These are phyloP conservation scores for Dicrurus megarhynchus DNA, from an alignment of 2,113 vertebrate genomes.

Conservation along the genomic window DNA sequence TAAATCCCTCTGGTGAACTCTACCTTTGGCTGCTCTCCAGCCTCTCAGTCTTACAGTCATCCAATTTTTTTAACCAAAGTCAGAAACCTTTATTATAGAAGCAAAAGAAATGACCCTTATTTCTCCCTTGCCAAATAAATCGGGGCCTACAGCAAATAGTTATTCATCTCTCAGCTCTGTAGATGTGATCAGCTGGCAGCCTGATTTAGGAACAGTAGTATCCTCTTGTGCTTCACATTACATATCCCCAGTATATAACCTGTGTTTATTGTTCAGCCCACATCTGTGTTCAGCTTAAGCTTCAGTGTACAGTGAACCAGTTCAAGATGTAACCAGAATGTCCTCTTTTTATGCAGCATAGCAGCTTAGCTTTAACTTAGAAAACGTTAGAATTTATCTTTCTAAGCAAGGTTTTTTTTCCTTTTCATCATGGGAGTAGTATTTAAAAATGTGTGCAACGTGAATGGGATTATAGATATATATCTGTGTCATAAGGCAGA, in stretches of 20 bases:
- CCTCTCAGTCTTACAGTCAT: background rate
- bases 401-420: background rate
- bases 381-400: background rate
- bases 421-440: background rate
- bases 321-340: background rate
- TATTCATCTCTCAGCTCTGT: background rate
- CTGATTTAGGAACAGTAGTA: background rate
- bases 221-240: background rate
- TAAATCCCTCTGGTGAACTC: background rate
- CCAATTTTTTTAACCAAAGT: background rate
- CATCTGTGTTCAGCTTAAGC: background rate
- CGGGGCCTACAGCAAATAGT: background rate
- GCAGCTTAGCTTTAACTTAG: background rate
- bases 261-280: background rate
- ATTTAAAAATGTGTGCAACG: background rate
- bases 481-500: background rate
- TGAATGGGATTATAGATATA: background rate
- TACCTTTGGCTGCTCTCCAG: background rate
- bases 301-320: background rate
- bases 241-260: background rate
- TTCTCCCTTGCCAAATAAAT: background rate
- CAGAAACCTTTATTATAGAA: background rate
- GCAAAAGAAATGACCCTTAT: background rate
- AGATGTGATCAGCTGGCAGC: background rate
- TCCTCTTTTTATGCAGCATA: background rate